A percentile compares a stretch with the other conserved stretches of the same genome.
These are phyloP conservation scores for Onychomys torridus DNA, from an alignment of 2,797 vertebrate genomes.

Conservation along the genomic window DNA sequence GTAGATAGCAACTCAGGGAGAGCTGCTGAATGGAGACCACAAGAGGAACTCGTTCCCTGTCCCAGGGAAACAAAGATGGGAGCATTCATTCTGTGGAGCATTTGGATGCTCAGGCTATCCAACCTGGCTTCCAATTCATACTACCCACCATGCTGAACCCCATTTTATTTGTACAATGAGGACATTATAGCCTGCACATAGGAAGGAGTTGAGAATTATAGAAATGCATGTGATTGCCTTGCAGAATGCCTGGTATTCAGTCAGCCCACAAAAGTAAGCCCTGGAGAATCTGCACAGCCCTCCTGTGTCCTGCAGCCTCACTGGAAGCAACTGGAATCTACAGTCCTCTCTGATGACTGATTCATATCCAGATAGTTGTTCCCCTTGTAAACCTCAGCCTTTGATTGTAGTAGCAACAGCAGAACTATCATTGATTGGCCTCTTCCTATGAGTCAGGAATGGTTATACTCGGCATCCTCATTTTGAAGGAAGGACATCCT, in stretches of 20 bases:
- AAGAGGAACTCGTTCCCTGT: background rate
- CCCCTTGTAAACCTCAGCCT: background rate
- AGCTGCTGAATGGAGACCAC: accelerated
- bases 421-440: background rate
- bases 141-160: background rate
- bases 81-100: accelerated
- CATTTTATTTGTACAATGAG: background rate
- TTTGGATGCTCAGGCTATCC: accelerated
- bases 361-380: background rate
- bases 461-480: background rate
- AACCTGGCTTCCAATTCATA: background rate
- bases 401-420: background rate
- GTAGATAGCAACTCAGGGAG: accelerated
- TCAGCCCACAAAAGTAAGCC: background rate
- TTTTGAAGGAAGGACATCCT: background rate
- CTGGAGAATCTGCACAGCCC: background rate
- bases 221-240: background rate
- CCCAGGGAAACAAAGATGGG: accelerated
- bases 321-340: accelerated
- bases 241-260: background rate
- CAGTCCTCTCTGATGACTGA: background rate
- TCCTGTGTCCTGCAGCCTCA: accelerated
- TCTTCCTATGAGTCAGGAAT: background rate
- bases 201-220: background rate
- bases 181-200: background rate